A percentile compares a stretch with the other conserved stretches of the same genome.
These are phyloP conservation scores for Platorchestia sp. DNA, from an alignment of 1,140 invertebrate species.

Conservation along the genomic window DNA sequence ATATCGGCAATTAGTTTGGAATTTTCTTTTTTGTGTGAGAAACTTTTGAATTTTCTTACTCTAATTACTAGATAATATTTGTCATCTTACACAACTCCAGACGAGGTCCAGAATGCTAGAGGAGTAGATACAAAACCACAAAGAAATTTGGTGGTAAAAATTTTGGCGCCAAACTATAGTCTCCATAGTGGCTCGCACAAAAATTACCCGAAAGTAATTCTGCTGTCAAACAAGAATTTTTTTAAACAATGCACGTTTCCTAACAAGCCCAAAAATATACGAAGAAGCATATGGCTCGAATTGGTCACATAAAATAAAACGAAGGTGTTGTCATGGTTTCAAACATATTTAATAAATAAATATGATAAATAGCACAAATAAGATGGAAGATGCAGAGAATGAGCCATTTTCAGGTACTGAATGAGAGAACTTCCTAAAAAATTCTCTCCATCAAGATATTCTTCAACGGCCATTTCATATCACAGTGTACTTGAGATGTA, in stretches of 20 bases:
- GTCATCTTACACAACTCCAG: too few species aligned
- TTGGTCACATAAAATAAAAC: neutral
- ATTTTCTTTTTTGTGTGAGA: too few species aligned
- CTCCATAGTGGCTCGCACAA: too few species aligned
- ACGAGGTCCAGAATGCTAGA: too few species aligned
- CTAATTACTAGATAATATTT: too few species aligned
- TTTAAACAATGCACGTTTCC: neutral
- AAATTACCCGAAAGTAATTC: too few species aligned
- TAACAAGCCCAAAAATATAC: neutral
- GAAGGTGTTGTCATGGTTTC: neutral
- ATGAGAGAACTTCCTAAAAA: neutral
- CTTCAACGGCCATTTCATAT: neutral
- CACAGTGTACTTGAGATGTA: neutral
- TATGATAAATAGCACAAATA: neutral
- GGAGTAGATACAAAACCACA: too few species aligned
- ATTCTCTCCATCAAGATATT: neutral
- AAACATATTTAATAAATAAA: slow-evolving; percentile 44
- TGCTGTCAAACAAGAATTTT: too few species aligned
- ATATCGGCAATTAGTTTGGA: too few species aligned
- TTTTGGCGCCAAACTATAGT: too few species aligned
- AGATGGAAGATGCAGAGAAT: neutral
- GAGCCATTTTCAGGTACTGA: neutral
- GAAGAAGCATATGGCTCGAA: neutral
- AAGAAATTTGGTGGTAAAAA: too few species aligned
- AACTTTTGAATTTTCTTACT: too few species aligned